A percentile compares a stretch with the other conserved stretches of the same genome.
These are phyloP conservation scores for Pogonognathellus flavescens DNA, from an alignment of 1,140 invertebrate species.

Conservation along the genomic window DNA sequence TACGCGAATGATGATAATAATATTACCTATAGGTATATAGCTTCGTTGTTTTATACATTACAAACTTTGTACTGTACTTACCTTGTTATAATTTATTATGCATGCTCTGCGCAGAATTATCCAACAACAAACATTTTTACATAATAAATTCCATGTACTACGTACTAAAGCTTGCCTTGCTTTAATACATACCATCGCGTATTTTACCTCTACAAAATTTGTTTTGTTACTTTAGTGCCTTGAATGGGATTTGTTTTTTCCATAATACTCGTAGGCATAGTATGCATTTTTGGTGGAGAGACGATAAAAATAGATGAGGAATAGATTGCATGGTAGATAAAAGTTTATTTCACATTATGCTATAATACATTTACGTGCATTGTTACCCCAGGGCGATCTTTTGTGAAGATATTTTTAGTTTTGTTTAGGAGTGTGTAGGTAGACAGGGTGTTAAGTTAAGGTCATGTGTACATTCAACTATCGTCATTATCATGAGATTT, in stretches of 20 bases:
- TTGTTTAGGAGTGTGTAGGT: not conserved
- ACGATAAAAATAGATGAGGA: slow-evolving; percentile 27
- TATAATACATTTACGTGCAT: not conserved
- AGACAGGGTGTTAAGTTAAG: slow-evolving; percentile 5
- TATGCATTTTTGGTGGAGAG: not conserved
- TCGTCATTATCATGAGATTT: slow-evolving; percentile 16
- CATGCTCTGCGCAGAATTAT: no score
- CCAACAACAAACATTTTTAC: not conserved
- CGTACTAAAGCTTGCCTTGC: not conserved
- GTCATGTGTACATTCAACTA: not conserved
- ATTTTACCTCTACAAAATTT: not conserved
- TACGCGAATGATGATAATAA: not conserved
- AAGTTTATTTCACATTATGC: slow-evolving; percentile 8
- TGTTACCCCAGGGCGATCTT: not conserved
- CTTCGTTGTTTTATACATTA: not conserved
- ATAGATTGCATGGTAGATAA: not conserved
- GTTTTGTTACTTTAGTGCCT: not conserved
- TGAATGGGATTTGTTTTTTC: not conserved
- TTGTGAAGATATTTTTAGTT: not conserved
- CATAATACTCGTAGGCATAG: not conserved
- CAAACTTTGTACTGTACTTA: not conserved
- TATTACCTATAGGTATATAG: not conserved
- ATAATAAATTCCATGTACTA: not conserved
- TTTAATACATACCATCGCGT: not conserved
- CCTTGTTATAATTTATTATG: not conserved